Base-by-base conservation (phyloP, 2,888 invertebrate genomes). In the Orthosia incerta region DNA sequence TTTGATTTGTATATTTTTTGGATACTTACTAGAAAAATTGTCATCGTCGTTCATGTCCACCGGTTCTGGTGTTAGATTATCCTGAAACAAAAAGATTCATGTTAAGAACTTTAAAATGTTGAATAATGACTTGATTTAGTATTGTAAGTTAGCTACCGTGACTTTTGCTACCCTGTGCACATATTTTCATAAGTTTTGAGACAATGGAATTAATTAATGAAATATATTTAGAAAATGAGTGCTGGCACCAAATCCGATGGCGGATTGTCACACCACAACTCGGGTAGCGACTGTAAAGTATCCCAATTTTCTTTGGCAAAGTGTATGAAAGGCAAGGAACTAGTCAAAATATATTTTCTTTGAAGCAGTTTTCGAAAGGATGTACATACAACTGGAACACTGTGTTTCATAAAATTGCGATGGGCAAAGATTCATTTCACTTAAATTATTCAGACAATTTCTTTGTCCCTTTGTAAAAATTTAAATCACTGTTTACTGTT, bases 21-120 rank as follows among this genome's bases (percentile, higher is more conserved):
- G 69, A 60, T 83, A 95, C 97, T 97, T 95, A 98, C 98, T 97
- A 90, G 97, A 96, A 90, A 97, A 98, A 87, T 97, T 97, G 87
- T 98, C 98, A 83, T 98, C 98, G 85, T 98, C 98, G 84, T 97
- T 97, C 93, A 97, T 97, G 87, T 98, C 98, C 5, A 97, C 95
- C 13, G 97, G 97, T 89, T 98, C 98, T 46, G 97, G 97, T 51
- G 97, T 97, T 85, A 97, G 94, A 88, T 97, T 98, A 89, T 98
- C 98, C 98, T 98, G 97, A 13, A 97, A 97, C 93, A 95, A 96
- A 79, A 81, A 59, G 3, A 2, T 18, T 3, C 39, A 15, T 18
- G 45, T 65, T 57, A 65, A 31, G 48, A 63, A 13, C 31, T 31
- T 31, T 31, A 31, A 31, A 31, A 7, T 39, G n/a, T 51, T 51